phyloP scores from a whole-genome alignment of 2,888 invertebrate species.

The Agonum fuliginosum region DNA sequence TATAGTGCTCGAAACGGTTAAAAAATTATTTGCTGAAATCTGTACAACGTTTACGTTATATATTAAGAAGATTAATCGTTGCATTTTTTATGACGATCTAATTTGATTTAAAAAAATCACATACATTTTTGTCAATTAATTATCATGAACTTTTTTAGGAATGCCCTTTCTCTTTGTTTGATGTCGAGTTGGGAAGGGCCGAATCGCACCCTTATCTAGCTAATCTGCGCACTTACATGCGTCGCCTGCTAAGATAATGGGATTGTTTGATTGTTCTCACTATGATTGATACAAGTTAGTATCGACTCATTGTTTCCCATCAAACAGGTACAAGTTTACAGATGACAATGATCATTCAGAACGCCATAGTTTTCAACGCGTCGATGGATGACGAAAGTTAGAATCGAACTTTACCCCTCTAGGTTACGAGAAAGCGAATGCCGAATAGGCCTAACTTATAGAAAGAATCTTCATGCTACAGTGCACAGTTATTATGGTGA shows the following conservation, averaged over 20 bases:
- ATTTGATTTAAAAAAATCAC: too few species aligned
- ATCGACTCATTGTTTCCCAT: slow-evolving; percentile 3
- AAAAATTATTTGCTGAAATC: too few species aligned
- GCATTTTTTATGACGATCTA: too few species aligned
- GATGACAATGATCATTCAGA: slow-evolving; percentile 1
- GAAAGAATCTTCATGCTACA: neutral
- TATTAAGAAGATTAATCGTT: too few species aligned
- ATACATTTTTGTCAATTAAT: neutral
- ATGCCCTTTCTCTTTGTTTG: too few species aligned
- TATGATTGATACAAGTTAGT: slow-evolving; percentile 38
- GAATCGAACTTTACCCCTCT: neutral
- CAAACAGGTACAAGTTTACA: neutral
- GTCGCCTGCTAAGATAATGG: neutral
- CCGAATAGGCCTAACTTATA: neutral
- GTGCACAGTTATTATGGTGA: neutral
- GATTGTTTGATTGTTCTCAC: neutral
- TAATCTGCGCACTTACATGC: slow-evolving; percentile 26
- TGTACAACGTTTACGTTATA: too few species aligned
- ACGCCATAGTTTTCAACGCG: neutral
- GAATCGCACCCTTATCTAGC: neutral
- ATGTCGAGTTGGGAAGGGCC: neutral
- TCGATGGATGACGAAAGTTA: slow-evolving; percentile 3
- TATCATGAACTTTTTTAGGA: neutral
- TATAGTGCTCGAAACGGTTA: too few species aligned
- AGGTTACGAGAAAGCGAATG: neutral